Percentiles rank a stretch among this genome's conserved stretches.
Evolutionary conservation across 2,797 vertebrate genomes (phyloP).

Genomic region (Tiaroga cobitis): DNA sequence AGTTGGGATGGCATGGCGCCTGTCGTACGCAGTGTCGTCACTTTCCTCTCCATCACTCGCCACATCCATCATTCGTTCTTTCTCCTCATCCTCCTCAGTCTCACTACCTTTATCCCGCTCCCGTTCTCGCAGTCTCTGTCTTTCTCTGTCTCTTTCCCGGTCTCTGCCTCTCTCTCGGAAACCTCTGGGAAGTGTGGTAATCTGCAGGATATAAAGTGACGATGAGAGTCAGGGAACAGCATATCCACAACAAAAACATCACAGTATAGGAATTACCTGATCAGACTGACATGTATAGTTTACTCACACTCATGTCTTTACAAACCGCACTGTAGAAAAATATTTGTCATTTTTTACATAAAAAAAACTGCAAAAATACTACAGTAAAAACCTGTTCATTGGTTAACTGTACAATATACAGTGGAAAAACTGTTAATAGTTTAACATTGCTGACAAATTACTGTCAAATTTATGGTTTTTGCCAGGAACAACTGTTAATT

Average conservation of each 20-base stretch:
- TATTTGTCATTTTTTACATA: not conserved
- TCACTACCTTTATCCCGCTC: constrained; percentile 69
- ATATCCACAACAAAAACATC: not conserved
- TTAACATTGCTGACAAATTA: not conserved
- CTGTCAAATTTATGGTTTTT: not conserved
- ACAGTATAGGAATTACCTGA: not conserved
- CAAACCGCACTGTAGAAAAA: not conserved
- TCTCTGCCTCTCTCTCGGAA: constrained; percentile 68
- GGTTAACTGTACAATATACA: not conserved
- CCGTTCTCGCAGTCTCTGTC: constrained; percentile 64
- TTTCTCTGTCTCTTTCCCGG: constrained; percentile 53
- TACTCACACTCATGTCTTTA: not conserved
- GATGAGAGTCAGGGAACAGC: not conserved
- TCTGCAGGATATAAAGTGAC: constrained; percentile 57
- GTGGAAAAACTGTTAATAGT: not conserved
- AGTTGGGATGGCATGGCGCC: constrained; percentile 70
- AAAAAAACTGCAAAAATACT: not conserved
- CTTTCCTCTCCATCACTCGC: constrained; percentile 79
- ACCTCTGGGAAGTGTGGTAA: constrained; percentile 67
- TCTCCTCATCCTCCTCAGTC: constrained; percentile 78
- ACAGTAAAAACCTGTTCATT: not conserved
- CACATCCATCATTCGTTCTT: constrained; percentile 68
- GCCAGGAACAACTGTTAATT: not conserved
- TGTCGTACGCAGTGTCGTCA: constrained; percentile 79
- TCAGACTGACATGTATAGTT: not conserved